Base-by-base conservation (phyloP, 1,140 invertebrate genomes). In the Lerema accius region DNA sequence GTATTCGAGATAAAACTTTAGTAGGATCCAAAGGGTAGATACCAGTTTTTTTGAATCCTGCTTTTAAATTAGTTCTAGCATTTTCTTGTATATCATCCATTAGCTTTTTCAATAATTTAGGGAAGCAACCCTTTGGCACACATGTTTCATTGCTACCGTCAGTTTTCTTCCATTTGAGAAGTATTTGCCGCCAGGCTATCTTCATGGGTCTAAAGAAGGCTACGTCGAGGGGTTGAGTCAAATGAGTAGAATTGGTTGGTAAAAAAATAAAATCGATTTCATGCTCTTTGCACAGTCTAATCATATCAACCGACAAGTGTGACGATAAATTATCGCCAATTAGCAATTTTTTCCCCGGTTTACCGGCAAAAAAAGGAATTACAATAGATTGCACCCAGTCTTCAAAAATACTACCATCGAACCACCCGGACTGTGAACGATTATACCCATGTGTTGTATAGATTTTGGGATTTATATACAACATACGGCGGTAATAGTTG, bases 31-130 rank as follows among this genome's bases (percentile, higher is more conserved):
- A 63, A 0, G 69, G 63, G 26, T 32, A 32, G 1, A 73, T 73
- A 23, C 67, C 65, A 11, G 65, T 46, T 67, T 73, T 73, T 46
- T 19, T 63, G 51, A 73, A 66, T 19, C 67, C 65, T 2, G 67
- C 42, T 48, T 46, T 39, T 50, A 73, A 37, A 63, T 70, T 73
- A 14, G 13, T 10, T 6, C 46, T 16, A 23, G 45, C 48, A 56
- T 73, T 70, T 43, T 65, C 19, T 61, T 50, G 1, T 11, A 72
- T 13, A 0, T 23, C 17, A 0, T 67, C 14, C 35, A 65, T 56
- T 35, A 73, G 14, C 46, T 61, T 26, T 1, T 61, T 55, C 7
- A 69, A 45, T 45, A 70, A 56, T 14, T 43, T 40, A 16, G 67
- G 67, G 16, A 73, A 73, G 13, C 61, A 63, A 15, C 51, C 51